phyloP scores from a whole-genome alignment of 2,797 vertebrate species.

The Botia kubotai region DNA sequence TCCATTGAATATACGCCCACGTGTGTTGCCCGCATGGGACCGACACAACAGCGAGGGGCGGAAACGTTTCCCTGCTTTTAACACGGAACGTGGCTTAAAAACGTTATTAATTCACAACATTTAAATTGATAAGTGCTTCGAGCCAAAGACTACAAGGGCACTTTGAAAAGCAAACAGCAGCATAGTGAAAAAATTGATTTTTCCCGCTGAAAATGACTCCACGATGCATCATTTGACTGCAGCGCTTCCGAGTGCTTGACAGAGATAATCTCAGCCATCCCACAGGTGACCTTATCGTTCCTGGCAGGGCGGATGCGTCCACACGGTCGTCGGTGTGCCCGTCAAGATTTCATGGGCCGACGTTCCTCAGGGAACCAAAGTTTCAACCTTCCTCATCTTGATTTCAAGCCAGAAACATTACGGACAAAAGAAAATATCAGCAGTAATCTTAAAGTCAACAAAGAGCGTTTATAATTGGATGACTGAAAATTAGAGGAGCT shows the following conservation, averaged over 20 bases:
- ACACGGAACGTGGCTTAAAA: conserved; percentile 61
- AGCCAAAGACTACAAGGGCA: conserved; percentile 91
- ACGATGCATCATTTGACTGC: conserved; percentile 94
- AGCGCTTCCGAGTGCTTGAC: conserved; percentile 93
- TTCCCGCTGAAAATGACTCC: conserved; percentile 88
- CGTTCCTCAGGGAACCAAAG: conserved; percentile 83
- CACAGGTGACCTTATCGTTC: conserved; percentile 91
- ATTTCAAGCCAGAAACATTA: conserved; percentile 77
- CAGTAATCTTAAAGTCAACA: conserved; percentile 72
- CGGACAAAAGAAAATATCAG: conserved; percentile 53
- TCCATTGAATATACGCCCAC: neutral
- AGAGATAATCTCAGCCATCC: conserved; percentile 93
- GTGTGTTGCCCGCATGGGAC: conserved; percentile 16
- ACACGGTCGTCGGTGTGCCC: conserved; percentile 85
- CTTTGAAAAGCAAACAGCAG: conserved; percentile 95
- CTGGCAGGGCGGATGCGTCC: conserved; percentile 86
- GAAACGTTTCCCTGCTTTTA: conserved; percentile 32
- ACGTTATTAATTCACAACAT: conserved; percentile 94
- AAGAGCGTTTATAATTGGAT: conserved; percentile 79
- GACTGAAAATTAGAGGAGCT: conserved; percentile 70
- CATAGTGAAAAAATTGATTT: conserved; percentile 91
- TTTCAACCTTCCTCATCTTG: conserved; percentile 84
- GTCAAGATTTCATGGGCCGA: conserved; percentile 86
- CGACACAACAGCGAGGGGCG: neutral
- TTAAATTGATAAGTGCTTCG: conserved; percentile 93